phyloP scores from a whole-genome alignment of 2,888 invertebrate species.

The Synanthedon andrenaeformis region DNA sequence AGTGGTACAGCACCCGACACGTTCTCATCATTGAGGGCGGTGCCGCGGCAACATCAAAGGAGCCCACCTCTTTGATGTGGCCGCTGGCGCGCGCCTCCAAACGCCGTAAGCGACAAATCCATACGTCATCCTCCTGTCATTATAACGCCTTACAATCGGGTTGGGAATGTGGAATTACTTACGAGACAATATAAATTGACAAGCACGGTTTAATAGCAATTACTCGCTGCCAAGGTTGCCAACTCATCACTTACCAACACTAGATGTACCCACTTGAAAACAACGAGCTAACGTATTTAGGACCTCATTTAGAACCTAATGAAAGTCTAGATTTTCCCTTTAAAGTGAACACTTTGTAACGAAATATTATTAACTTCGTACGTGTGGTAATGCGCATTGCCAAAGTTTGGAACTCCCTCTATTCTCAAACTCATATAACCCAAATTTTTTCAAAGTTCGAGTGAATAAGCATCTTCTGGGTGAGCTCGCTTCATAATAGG shows the following conservation, averaged over 20 bases:
- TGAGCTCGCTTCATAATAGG: too few relatives aligned
- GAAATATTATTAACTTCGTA: too few relatives aligned
- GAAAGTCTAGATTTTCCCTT: too few relatives aligned
- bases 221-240: conserved; percentile 27
- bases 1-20: not conserved
- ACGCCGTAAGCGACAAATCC: conserved; percentile 71
- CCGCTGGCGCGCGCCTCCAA: conserved; percentile 68
- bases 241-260: too few relatives aligned
- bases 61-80: conserved; percentile 70
- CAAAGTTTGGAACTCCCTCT: too few relatives aligned
- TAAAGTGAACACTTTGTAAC: too few relatives aligned
- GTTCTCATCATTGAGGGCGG: conserved; percentile 41
- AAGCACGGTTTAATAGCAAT: conserved; percentile 55
- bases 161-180: conserved; percentile 63
- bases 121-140: conserved; percentile 71
- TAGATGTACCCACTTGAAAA: not conserved
- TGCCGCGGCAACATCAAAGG: conserved; percentile 66
- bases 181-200: conserved; percentile 70
- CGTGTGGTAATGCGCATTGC: too few relatives aligned
- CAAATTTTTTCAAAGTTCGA: too few relatives aligned
- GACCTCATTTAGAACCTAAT: conserved; percentile 2
- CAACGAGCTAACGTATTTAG: conserved; percentile 5
- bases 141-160: conserved; percentile 67
- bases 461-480: too few relatives aligned
- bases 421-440: too few relatives aligned